These are phyloP conservation scores for Brachypteracias leptosomus DNA, from an alignment of 2,113 vertebrate genomes.

Conservation along the genomic window DNA sequence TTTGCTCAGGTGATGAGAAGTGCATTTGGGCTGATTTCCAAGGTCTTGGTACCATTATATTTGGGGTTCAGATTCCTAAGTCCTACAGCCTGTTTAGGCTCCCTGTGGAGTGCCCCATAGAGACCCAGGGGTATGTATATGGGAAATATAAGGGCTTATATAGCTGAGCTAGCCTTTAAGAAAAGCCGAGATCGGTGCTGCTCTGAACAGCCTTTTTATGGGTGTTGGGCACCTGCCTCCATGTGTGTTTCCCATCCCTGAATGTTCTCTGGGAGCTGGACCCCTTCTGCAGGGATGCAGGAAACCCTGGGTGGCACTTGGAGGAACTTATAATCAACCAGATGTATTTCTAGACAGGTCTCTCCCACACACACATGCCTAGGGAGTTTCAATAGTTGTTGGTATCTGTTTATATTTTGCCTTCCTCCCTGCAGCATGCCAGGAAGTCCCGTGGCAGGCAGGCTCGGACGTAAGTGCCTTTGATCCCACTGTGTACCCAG, in stretches of 20 bases:
- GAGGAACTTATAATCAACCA: neutral
- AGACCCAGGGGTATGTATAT: neutral
- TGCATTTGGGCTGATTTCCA: neutral
- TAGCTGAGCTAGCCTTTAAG: neutral
- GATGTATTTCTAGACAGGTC: neutral
- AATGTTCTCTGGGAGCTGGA: neutral
- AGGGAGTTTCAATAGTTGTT: neutral
- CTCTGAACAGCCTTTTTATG: neutral
- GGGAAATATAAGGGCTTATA: neutral
- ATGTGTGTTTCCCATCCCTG: neutral
- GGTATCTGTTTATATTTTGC: neutral
- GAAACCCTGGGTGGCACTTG: fast-evolving
- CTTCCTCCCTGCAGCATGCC: neutral
- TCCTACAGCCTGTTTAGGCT: neutral
- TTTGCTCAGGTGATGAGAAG: neutral
- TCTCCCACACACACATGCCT: fast-evolving
- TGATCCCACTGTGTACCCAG: neutral
- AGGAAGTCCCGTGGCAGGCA: neutral
- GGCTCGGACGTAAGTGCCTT: fast-evolving
- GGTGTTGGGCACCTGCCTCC: neutral
- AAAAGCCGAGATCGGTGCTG: neutral
- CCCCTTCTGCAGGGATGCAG: neutral
- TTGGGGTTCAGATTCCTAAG: neutral
- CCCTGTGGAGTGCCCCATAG: neutral
- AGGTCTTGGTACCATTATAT: fast-evolving